These are phyloP conservation scores for Drosophila anomelani DNA, from an alignment of 2,888 invertebrate genomes.

Conservation along the genomic window DNA sequence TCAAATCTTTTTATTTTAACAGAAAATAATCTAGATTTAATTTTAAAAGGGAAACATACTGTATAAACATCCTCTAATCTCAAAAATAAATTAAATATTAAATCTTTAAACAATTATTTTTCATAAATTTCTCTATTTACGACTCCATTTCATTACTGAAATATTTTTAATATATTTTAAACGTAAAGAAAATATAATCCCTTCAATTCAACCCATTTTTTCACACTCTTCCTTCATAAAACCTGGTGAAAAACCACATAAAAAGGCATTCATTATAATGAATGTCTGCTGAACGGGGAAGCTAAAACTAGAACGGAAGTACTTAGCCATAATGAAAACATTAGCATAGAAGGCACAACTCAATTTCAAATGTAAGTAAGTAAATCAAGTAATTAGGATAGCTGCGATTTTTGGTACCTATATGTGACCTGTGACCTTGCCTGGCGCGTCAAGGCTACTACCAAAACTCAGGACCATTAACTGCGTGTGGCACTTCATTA, in stretches of 20 bases:
- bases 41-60: too few species aligned
- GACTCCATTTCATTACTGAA: too few species aligned
- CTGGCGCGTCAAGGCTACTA: slow-evolving; percentile 59
- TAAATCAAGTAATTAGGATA: slow-evolving; percentile 46
- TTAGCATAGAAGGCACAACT: slow-evolving; percentile 61
- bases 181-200: too few species aligned
- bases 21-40: background rate
- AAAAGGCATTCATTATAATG: slow-evolving; percentile 2
- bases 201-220: too few species aligned
- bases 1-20: background rate
- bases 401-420: slow-evolving; percentile 6
- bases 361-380: slow-evolving; percentile 53
- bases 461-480: slow-evolving; percentile 65
- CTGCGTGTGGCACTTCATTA: slow-evolving; percentile 83
- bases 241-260: background rate
- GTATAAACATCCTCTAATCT: background rate
- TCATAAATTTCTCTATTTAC: background rate
- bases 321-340: slow-evolving; percentile 64
- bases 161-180: too few species aligned
- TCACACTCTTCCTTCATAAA: background rate
- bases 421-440: slow-evolving; percentile 48
- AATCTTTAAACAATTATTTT: background rate
- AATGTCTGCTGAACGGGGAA: slow-evolving; percentile 18
- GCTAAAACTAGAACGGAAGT: slow-evolving; percentile 60
- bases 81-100: background rate